Evolutionary conservation across 1,140 invertebrate species (phyloP).

Genomic region (Sarcophaga peregrina): DNA sequence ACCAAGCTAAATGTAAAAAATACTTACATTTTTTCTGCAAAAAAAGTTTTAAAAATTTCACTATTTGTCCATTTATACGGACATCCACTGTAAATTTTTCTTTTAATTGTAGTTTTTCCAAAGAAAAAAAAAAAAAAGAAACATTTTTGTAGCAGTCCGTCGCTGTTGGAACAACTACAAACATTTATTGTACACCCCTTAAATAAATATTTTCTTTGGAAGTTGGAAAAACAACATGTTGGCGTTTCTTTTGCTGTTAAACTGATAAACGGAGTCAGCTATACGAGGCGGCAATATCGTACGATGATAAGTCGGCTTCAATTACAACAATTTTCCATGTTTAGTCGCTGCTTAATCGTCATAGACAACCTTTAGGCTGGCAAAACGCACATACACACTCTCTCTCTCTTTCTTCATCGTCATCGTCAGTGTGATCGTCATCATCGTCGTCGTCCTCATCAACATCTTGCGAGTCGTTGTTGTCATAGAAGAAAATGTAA

Average conservation of each 20-base stretch:
- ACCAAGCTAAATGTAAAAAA: too few species aligned
- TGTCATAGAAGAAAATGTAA: too few species aligned
- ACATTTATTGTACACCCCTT: slow-evolving; percentile 41
- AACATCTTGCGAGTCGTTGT: too few species aligned
- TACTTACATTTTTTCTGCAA: too few species aligned
- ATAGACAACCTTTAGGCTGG: slow-evolving; percentile 29
- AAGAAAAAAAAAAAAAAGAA: not conserved
- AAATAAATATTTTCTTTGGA: slow-evolving; percentile 24
- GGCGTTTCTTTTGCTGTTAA: slow-evolving; percentile 37
- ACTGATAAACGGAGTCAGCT: slow-evolving; percentile 31
- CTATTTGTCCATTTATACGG: too few species aligned
- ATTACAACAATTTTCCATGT: slow-evolving; percentile 48
- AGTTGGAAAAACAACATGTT: slow-evolving; percentile 34
- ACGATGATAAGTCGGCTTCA: slow-evolving; percentile 47
- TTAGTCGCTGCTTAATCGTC: slow-evolving; percentile 46
- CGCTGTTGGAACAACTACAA: not conserved
- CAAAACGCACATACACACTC: slow-evolving; percentile 31
- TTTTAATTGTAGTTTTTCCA: not conserved
- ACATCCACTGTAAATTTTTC: not conserved
- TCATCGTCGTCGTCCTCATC: too few species aligned
- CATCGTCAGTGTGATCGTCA: slow-evolving; percentile 4
- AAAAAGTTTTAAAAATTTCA: too few species aligned
- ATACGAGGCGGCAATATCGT: slow-evolving; percentile 32
- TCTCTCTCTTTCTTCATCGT: not conserved
- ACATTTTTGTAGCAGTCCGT: not conserved